phyloP scores from a whole-genome alignment of 2,113 vertebrate genomes.

The Zapus hudsonius region DNA sequence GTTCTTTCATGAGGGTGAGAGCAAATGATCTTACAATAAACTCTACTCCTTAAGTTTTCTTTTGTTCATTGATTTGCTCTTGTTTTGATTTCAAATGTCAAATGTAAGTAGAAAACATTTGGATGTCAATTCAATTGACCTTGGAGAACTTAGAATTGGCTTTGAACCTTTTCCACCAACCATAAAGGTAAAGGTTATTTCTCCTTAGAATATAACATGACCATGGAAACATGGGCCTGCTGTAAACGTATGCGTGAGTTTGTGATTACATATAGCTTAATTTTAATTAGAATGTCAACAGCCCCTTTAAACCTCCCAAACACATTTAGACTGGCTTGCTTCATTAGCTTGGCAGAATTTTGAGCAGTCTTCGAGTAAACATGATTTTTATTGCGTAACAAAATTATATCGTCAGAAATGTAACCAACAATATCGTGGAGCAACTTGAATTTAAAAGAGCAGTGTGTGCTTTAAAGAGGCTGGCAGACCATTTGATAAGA shows the following conservation, averaged over 20 bases:
- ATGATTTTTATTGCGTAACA: constrained; percentile 71
- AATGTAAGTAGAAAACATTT: not conserved
- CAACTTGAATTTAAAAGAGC: not conserved
- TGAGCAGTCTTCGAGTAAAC: constrained; percentile 61
- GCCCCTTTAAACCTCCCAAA: constrained; percentile 53
- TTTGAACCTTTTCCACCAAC: not conserved
- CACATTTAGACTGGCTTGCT: constrained; percentile 2
- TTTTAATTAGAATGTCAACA: constrained; percentile 52
- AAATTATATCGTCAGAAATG: constrained; percentile 74
- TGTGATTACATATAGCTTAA: constrained; percentile 27
- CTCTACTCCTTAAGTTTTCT: not conserved
- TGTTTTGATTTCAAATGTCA: constrained; percentile 2
- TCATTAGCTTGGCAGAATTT: constrained; percentile 56
- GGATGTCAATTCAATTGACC: not conserved
- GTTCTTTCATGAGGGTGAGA: not conserved
- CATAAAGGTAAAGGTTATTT: not conserved
- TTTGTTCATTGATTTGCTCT: not conserved
- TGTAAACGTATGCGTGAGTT: not conserved
- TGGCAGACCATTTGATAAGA: not conserved
- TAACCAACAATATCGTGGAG: constrained; percentile 62
- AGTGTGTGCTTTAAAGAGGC: not conserved
- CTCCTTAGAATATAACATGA: not conserved
- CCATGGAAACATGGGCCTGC: not conserved
- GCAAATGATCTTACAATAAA: not conserved
- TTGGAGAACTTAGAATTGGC: not conserved